phyloP scores from a whole-genome alignment of 2,113 vertebrate species.

The Cynopterus brachyotis region DNA sequence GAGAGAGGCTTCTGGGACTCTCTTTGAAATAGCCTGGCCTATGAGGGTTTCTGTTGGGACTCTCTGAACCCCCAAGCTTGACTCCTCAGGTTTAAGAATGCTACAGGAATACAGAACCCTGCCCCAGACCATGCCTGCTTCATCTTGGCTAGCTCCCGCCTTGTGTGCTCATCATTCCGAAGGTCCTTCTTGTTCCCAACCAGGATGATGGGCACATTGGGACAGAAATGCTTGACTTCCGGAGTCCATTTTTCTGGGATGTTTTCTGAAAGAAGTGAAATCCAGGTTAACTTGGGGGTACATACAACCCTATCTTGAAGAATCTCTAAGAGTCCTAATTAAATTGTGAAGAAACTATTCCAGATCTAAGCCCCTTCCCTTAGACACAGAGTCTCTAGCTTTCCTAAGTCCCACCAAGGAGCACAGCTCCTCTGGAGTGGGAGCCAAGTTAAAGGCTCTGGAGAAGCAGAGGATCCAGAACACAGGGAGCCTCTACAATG shows the following conservation, averaged over 20 bases:
- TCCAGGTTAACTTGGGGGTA: neutral
- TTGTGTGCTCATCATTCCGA: conserved; percentile 98
- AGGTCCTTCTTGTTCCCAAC: conserved; percentile 99
- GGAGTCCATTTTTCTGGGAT: conserved; percentile 99
- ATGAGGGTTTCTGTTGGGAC: neutral
- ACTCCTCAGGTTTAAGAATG: neutral
- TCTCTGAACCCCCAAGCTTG: neutral
- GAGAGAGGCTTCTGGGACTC: neutral
- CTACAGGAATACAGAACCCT: neutral
- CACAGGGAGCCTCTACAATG: neutral
- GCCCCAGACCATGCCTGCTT: conserved; percentile 90
- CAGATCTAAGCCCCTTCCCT: neutral
- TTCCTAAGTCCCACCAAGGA: neutral
- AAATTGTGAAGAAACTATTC: neutral
- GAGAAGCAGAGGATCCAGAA: neutral
- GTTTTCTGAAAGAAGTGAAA: conserved; percentile 88
- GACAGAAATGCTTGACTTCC: conserved; percentile 99
- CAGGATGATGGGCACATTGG: conserved; percentile 98
- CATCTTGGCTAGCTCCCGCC: conserved; percentile 98
- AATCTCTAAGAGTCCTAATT: neutral
- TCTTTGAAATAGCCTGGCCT: neutral
- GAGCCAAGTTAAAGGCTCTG: neutral
- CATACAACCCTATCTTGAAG: neutral
- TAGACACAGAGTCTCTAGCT: neutral
- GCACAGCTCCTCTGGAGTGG: neutral